phyloP scores from a whole-genome alignment of 2,888 invertebrate species.

The Tromatobia lineatoria region DNA sequence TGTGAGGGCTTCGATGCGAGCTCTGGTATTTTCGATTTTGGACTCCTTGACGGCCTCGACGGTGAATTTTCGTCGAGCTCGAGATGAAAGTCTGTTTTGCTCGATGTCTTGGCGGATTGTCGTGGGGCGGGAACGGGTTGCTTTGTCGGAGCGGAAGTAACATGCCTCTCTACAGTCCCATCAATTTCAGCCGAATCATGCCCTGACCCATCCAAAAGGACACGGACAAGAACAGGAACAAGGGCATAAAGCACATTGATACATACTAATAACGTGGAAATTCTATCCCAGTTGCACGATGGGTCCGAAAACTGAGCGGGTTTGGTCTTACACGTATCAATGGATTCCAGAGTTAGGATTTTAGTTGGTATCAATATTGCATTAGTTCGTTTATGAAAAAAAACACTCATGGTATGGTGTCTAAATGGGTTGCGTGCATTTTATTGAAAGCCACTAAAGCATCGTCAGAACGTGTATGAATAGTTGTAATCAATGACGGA shows the following conservation, averaged over 20 bases:
- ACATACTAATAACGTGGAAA: slow-evolving; percentile 83
- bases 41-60: slow-evolving; percentile 65
- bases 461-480: slow-evolving; percentile 18
- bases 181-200: slow-evolving; percentile 85
- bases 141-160: slow-evolving; percentile 84
- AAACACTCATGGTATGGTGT: slow-evolving; percentile 75
- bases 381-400: slow-evolving; percentile 73
- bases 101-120: slow-evolving; percentile 77
- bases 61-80: slow-evolving; percentile 76
- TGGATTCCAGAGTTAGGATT: slow-evolving; percentile 66
- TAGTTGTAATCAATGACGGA: background rate
- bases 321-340: slow-evolving; percentile 65
- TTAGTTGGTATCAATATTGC: slow-evolving; percentile 83
- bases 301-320: slow-evolving; percentile 78
- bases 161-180: slow-evolving; percentile 85
- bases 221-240: slow-evolving; percentile 85
- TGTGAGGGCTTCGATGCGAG: slow-evolving; percentile 60
- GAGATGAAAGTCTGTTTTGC: slow-evolving; percentile 81
- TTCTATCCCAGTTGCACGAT: slow-evolving; percentile 81
- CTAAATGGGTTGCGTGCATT: slow-evolving; percentile 80
- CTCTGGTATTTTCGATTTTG: slow-evolving; percentile 74
- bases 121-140: slow-evolving; percentile 84
- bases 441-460: slow-evolving; percentile 79
- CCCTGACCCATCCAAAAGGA: slow-evolving; percentile 85
- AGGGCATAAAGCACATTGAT: slow-evolving; percentile 86